Conservation (phyloP, 2,888 invertebrate species). For the Rosalia funebris region DNA sequence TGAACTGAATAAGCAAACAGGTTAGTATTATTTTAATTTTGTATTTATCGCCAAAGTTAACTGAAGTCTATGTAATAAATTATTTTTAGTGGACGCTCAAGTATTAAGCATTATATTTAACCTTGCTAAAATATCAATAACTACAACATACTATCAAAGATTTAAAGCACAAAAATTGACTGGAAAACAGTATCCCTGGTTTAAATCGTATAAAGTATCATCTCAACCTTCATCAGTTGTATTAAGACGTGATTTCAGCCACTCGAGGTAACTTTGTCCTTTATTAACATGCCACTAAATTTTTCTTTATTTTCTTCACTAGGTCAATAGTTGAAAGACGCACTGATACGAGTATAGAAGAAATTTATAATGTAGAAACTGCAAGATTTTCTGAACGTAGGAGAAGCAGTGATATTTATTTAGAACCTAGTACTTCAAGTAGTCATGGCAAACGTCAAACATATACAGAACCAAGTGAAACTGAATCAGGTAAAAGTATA, state of each 20-base stretch:
- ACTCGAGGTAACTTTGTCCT: conserved; percentile 29
- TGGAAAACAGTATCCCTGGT: conserved; percentile 81
- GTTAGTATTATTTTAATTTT: conserved; percentile 61
- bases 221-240: conserved; percentile 31
- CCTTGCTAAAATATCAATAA: conserved; percentile 74
- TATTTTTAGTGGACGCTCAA: conserved; percentile 73
- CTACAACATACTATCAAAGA: conserved; percentile 77
- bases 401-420: conserved; percentile 59
- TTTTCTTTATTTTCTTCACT: conserved; percentile 2
- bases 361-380: conserved; percentile 40
- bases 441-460: conserved; percentile 26
- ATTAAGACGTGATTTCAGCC: conserved; percentile 27
- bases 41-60: too few relatives aligned
- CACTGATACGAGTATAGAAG: conserved; percentile 30
- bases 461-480: background rate
- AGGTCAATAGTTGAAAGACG: conserved; percentile 36
- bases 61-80: too few relatives aligned
- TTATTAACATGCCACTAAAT: background rate
- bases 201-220: conserved; percentile 53
- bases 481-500: too few relatives aligned
- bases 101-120: conserved; percentile 75
- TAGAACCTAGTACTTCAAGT: conserved; percentile 47
- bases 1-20: conserved; percentile 71
- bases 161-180: conserved; percentile 81
- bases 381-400: conserved; percentile 43